Evolutionary conservation across 2,888 invertebrate genomes (phyloP), one percentile per base, ranked within the genome.

Genomic region (Fabriciana adippe): DNA sequence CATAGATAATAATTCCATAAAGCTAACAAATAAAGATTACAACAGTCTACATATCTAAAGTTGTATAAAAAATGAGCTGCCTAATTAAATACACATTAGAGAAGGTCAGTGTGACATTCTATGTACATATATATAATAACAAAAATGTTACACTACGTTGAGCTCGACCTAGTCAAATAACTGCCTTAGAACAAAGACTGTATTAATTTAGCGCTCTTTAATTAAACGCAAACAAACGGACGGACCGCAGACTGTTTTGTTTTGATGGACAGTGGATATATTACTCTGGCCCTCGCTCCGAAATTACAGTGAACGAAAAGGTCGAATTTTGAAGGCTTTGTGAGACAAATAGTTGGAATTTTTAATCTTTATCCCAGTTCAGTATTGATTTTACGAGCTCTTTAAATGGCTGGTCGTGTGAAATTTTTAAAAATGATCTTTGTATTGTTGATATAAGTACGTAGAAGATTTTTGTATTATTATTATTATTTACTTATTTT

Each of bases 161-260:
- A n/a, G 8, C 35, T 35, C 8, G 50, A 35, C 41, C 35, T 18
- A 61, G 18, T 51, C 8, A 61, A 61, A 35, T 16, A 63, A 57
- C 55, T 54, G 57, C 59, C 69, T 66, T 51, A 45, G 55, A 14
- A 60, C 51, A 51, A 67, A 69, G 50, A 57, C 47, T 45, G 47
- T 63, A 45, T 55, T 69, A 56, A 69, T 57, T 62, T 26, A n/a
- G 62, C 48, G 55, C 59, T 67, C 67, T 69, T 69, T 69, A 69
- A 69, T 69, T 64, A 69, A 67, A 69, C 45, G 31, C 50, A 69
- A 67, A 67, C 67, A 67, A 48, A 59, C 66, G 63, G 47, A 55
- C 55, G n/a, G 54, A 54, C 65, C 66, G 56, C 62, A 59, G 53
- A 59, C 41, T n/a, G 59, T 61, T 55, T 53, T 59, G 60, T 60